Evolutionary conservation across 1,140 invertebrate species (phyloP), one percentile per base, ranked within the genome.

Genomic region (Laupala kohalensis): DNA sequence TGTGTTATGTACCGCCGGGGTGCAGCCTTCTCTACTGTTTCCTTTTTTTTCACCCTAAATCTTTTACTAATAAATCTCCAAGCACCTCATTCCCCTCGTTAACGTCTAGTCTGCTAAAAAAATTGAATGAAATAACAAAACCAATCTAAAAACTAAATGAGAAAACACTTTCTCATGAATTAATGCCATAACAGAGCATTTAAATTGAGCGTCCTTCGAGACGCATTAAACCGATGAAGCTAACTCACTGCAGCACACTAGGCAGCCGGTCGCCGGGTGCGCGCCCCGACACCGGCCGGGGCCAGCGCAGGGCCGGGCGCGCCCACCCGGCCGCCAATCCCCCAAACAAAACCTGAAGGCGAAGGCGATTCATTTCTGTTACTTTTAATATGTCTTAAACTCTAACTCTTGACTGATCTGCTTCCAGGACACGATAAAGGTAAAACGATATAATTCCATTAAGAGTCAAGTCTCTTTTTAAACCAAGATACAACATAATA

Each of bases 401-500:
- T 1, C 37, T 53, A 53, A 53, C 37, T 53, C 19, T 9, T 68
- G 67, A 68, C n/a, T 12, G 27, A 23, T 37, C 28, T 68, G 67
- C 28, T 68, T 68, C 29, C 67, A 68, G 67, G 67, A 68, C 67
- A 68, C 67, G 19, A 65, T 53, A 53, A 53, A 53, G 37, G 37
- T 53, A 53, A 53, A 53, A 9, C 37, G 37, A 53, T 13, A 53
- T 19, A n/a, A 53, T 53, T 53, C 9, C 37, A 53, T 53, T n/a
- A 53, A 53, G 37, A 9, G 37, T 53, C 37, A n/a, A n/a, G n/a
- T n/a, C 37, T 53, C 9, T 53, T 53, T 53, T 53, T 53, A 53
- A 53, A 53, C 37, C 9, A 53, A 13, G 19, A 53, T 19, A 53
- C 37, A 13, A 53, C 19, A 13, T 13, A 53, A 13, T 53, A 53